Evolutionary conservation across 2,888 invertebrate species (phyloP).

Genomic region (Latrodectus hesperus): DNA sequence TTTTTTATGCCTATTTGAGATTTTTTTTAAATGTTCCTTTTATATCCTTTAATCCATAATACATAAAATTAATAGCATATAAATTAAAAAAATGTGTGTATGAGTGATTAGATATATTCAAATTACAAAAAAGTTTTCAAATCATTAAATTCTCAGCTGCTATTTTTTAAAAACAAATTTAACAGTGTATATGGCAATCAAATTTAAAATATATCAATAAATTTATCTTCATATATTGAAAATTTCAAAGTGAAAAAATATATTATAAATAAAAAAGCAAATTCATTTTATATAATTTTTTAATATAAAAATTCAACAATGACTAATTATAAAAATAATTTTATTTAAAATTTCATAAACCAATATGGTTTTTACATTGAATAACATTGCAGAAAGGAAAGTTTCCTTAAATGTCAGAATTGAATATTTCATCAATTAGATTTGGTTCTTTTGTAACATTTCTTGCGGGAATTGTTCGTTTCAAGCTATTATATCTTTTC

Average conservation of each 20-base stretch:
- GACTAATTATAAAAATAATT: not conserved
- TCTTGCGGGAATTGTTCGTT: slow-evolving; percentile 33
- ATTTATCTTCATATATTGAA: not conserved
- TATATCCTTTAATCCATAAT: too few relatives aligned
- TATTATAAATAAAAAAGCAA: not conserved
- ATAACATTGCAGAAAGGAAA: not conserved
- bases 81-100: too few relatives aligned
- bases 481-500: slow-evolving; percentile 81
- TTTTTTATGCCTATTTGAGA: too few relatives aligned
- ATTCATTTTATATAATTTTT: not conserved
- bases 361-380: slow-evolving; percentile 1
- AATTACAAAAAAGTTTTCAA: too few relatives aligned
- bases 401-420: slow-evolving; percentile 27
- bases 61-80: too few relatives aligned
- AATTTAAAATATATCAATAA: not conserved
- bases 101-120: too few relatives aligned
- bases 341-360: not conserved
- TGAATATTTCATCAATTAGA: slow-evolving; percentile 49
- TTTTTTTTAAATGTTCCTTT: too few relatives aligned
- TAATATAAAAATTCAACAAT: not conserved
- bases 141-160: too few relatives aligned
- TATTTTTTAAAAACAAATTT: too few relatives aligned
- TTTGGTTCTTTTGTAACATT: slow-evolving; percentile 38
- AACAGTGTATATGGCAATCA: too few relatives aligned
- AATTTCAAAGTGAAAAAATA: not conserved